Conservation (phyloP, 2,113 vertebrate species). For the Saccopteryx leptura region DNA sequence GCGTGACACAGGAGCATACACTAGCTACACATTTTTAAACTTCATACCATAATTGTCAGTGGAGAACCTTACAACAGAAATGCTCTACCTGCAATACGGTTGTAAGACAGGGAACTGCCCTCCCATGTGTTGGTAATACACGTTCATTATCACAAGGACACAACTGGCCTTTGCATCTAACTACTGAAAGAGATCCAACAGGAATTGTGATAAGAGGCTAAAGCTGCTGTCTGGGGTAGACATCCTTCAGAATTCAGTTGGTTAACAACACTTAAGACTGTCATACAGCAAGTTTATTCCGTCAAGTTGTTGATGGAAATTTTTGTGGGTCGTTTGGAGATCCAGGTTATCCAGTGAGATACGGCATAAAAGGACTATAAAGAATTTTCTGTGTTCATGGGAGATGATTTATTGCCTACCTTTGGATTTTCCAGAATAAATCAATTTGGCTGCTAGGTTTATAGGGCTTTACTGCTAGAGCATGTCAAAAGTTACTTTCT, state of each 20-base stretch:
- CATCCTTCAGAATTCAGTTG: neutral
- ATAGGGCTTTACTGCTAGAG: neutral
- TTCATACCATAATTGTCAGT: neutral
- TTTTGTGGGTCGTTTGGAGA: slow-evolving; percentile 11
- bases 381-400: neutral
- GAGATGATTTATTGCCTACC: slow-evolving; percentile 2
- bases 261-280: slow-evolving; percentile 1
- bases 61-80: neutral
- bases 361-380: neutral
- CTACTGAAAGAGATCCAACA: neutral
- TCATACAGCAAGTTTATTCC: neutral
- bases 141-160: neutral
- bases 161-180: neutral
- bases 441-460: neutral
- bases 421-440: slow-evolving; percentile 31
- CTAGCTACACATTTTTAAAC: neutral
- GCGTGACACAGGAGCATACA: neutral
- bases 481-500: slow-evolving; percentile 25
- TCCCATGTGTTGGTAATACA: neutral
- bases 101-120: slow-evolving; percentile 6
- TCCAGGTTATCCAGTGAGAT: neutral
- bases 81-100: neutral
- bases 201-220: slow-evolving; percentile 22
- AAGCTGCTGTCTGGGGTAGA: neutral
- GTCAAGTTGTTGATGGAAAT: neutral